Percentiles rank a stretch among this genome's conserved stretches.
These are phyloP conservation scores for Darevskia nairensis DNA, from an alignment of 2,797 vertebrate genomes.

Conservation along the genomic window DNA sequence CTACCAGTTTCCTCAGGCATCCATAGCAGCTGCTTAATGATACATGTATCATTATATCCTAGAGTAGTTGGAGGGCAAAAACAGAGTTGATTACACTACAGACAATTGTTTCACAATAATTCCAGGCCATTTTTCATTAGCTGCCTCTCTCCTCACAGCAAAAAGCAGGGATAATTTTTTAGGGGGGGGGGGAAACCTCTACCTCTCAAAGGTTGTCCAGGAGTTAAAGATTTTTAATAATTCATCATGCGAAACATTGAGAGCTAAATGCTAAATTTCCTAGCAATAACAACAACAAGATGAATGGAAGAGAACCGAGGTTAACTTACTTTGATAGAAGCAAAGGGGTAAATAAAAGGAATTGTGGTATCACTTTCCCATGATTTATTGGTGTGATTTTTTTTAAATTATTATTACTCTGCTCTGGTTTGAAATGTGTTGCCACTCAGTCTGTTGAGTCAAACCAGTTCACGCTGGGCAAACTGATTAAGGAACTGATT, in stretches of 20 bases:
- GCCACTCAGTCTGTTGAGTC: conserved; percentile 65
- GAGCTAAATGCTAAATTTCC: conserved; percentile 78
- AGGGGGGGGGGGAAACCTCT: conserved; percentile 65
- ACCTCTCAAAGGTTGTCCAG: conserved; percentile 80
- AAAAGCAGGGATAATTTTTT: conserved; percentile 84
- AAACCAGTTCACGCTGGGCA: conserved; percentile 64
- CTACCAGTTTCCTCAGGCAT: conserved; percentile 83
- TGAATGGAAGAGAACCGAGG: conserved; percentile 67
- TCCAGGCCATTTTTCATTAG: conserved; percentile 86
- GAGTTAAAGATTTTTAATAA: conserved; percentile 87
- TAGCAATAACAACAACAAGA: conserved; percentile 77
- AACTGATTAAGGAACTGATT: conserved; percentile 76
- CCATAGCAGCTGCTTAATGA: conserved; percentile 88
- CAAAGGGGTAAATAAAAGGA: conserved; percentile 71
- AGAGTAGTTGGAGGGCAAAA: conserved; percentile 87
- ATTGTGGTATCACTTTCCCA: conserved; percentile 59
- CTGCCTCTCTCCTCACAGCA: conserved; percentile 83
- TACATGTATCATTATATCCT: conserved; percentile 89
- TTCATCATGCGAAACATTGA: conserved; percentile 84
- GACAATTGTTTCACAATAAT: conserved; percentile 90
- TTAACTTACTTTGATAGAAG: conserved; percentile 73
- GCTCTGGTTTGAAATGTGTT: conserved; percentile 67
- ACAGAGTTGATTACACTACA: conserved; percentile 89
- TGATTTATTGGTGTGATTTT: conserved; percentile 60
- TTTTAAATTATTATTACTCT: conserved; percentile 60